Evolutionary conservation across 30 jellyfish, hydroid and myxozoan genomes (phyloP).

Genomic region (Catostylus mosaicus): DNA sequence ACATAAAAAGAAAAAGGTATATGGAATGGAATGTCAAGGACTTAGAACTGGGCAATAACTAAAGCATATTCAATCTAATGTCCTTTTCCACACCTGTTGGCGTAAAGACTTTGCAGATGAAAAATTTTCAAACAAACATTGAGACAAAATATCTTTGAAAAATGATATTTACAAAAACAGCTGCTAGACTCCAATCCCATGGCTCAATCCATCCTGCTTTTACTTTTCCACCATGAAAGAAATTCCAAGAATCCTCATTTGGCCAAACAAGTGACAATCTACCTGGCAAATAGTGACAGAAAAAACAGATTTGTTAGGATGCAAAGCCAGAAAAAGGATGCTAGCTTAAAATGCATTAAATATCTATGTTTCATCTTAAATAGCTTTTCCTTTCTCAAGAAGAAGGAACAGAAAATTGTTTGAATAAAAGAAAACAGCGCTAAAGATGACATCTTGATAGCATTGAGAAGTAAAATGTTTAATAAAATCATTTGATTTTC

Average conservation of each 20-base stretch:
- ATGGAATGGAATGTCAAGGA: no score
- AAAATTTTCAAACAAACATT: no score
- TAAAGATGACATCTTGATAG: not conserved
- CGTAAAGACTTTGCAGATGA: no score
- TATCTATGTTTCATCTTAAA: no score
- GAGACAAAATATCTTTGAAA: no score
- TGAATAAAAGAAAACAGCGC: not conserved
- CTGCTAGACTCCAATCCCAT: conserved; percentile 73
- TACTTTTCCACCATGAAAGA: conserved; percentile 42
- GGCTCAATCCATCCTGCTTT: conserved; percentile 58
- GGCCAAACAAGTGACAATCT: conserved; percentile 76
- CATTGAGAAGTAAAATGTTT: no score
- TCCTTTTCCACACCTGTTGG: no score
- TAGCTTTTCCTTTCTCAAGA: not conserved
- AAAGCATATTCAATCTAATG: no score
- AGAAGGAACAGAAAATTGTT: not conserved
- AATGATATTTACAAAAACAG: conserved; percentile 24
- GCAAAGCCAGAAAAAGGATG: not conserved
- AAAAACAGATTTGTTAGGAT: not conserved
- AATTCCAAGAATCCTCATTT: conserved; percentile 23
- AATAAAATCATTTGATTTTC: no score
- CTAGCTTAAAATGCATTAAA: not conserved
- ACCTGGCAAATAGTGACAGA: conserved; percentile 17
- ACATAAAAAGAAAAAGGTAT: no score
- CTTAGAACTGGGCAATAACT: no score